Evolutionary conservation across 1,140 invertebrate genomes (phyloP).

Genomic region (Drosophila seguyi): DNA sequence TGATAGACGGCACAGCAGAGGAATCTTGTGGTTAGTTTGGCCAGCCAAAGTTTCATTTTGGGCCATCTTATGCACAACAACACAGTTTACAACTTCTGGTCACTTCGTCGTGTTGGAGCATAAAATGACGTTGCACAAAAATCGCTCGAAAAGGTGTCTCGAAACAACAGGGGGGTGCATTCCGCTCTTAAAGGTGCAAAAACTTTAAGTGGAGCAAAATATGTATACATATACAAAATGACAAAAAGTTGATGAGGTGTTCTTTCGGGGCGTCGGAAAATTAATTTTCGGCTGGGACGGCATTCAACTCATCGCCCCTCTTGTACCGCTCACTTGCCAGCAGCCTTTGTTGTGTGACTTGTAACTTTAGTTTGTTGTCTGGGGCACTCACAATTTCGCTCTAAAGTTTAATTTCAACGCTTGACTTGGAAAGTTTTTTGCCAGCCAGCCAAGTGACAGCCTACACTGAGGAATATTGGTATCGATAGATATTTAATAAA

Average conservation of each 20-base stretch:
- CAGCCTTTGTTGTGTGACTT: slow-evolving; percentile 75
- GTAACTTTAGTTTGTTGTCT: slow-evolving; percentile 68
- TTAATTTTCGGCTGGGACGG: slow-evolving; percentile 70
- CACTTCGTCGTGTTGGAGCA: slow-evolving; percentile 41
- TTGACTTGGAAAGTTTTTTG: slow-evolving; percentile 72
- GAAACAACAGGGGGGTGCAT: background rate
- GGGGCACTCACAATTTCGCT: slow-evolving; percentile 58
- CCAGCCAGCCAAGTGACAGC: slow-evolving; percentile 31
- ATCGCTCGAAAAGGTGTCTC: slow-evolving; percentile 19
- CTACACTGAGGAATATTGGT: background rate
- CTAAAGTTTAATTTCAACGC: slow-evolving; percentile 79
- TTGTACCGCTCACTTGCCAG: slow-evolving; percentile 4
- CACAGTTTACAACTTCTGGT: slow-evolving; percentile 67
- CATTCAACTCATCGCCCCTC: slow-evolving; percentile 40
- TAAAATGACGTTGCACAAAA: slow-evolving; percentile 70
- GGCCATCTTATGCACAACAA: slow-evolving; percentile 22
- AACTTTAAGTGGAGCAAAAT: slow-evolving; percentile 66
- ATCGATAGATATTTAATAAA: background rate
- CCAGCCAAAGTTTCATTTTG: slow-evolving; percentile 36
- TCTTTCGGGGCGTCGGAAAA: slow-evolving; percentile 64
- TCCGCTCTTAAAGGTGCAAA: slow-evolving; percentile 51
- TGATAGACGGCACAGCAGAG: slow-evolving; percentile 14
- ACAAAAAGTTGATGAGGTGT: slow-evolving; percentile 50
- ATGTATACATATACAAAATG: slow-evolving; percentile 35
- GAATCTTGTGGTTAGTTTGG: slow-evolving; percentile 36